Evolutionary conservation across 1,140 invertebrate genomes (phyloP).

Genomic region (Apis laboriosa): DNA sequence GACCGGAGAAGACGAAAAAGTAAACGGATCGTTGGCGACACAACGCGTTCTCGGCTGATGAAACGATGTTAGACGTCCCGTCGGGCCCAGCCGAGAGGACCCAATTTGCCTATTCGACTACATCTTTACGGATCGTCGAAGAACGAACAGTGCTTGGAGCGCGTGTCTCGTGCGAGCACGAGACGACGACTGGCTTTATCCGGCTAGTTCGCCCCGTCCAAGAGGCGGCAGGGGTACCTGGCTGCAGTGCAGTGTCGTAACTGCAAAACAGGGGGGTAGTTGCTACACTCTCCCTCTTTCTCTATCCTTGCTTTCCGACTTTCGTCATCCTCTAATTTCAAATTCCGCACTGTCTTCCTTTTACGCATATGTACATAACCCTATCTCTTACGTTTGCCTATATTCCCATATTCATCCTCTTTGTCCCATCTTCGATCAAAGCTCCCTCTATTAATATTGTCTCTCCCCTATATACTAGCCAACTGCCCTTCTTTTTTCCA

Average conservation of each 20-base stretch:
- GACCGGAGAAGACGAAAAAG: constrained; percentile 1
- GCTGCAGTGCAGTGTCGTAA: constrained; percentile 66
- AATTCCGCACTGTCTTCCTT: no score
- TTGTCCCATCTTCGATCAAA: neutral
- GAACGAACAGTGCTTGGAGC: neutral
- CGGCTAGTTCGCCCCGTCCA: constrained; percentile 26
- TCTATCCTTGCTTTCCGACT: no score
- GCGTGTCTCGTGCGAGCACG: constrained; percentile 35
- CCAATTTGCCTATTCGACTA: constrained; percentile 29
- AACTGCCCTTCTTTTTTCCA: neutral
- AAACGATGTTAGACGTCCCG: neutral
- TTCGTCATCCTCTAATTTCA: no score
- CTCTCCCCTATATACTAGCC: neutral
- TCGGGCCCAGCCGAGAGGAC: constrained; percentile 30
- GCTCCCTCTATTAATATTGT: neutral
- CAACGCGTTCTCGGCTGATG: constrained; percentile 24
- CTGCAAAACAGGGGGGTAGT: constrained; percentile 55
- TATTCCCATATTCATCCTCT: neutral
- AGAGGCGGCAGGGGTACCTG: constrained; percentile 50
- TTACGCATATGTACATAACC: neutral
- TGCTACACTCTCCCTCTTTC: constrained; percentile 20
- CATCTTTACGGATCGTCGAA: constrained; percentile 37
- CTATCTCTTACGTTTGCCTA: neutral
- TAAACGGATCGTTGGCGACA: constrained; percentile 9
- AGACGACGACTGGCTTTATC: constrained; percentile 55